Percentiles rank a stretch among this genome's conserved stretches.
Conservation (phyloP, 2,888 invertebrate species). For the Agrilus mali region DNA sequence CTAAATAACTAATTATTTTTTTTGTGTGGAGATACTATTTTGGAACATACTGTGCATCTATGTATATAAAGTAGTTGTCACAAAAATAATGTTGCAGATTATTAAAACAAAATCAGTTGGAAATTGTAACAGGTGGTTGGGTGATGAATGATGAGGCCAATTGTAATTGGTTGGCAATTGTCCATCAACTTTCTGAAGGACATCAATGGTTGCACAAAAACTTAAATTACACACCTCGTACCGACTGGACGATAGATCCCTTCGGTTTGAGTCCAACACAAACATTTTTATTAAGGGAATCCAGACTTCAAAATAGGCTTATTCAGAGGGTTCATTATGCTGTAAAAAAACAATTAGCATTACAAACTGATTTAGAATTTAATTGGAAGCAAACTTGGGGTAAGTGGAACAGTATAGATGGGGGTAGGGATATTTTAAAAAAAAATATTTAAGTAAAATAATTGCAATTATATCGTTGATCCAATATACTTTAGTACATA, state of each 20-base stretch:
- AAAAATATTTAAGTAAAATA: no score
- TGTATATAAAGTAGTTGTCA: background rate
- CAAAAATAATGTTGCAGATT: slow-evolving; percentile 40
- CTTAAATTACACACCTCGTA: slow-evolving; percentile 64
- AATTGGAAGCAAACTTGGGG: slow-evolving; percentile 92
- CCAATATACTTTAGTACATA: no score
- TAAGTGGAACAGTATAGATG: slow-evolving; percentile 35
- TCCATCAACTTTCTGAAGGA: slow-evolving; percentile 87
- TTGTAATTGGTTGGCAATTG: slow-evolving; percentile 81
- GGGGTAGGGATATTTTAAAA: no score
- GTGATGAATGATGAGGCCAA: slow-evolving; percentile 99
- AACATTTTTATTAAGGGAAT: slow-evolving; percentile 67
- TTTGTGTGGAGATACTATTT: no score
- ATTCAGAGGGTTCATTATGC: slow-evolving; percentile 91
- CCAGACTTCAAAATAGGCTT: slow-evolving; percentile 70
- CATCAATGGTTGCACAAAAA: slow-evolving; percentile 86
- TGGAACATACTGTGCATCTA: no score
- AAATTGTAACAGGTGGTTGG: slow-evolving; percentile 98
- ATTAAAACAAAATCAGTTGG: slow-evolving; percentile 72
- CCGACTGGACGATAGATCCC: slow-evolving; percentile 88
- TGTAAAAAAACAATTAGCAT: slow-evolving; percentile 83
- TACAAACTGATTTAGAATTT: slow-evolving; percentile 77
- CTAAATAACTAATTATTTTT: no score
- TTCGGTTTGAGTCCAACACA: slow-evolving; percentile 83
- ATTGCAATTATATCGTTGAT: no score